Evolutionary conservation across 1,140 invertebrate species (phyloP).

Genomic region (Pentalonia nigronervosa): DNA sequence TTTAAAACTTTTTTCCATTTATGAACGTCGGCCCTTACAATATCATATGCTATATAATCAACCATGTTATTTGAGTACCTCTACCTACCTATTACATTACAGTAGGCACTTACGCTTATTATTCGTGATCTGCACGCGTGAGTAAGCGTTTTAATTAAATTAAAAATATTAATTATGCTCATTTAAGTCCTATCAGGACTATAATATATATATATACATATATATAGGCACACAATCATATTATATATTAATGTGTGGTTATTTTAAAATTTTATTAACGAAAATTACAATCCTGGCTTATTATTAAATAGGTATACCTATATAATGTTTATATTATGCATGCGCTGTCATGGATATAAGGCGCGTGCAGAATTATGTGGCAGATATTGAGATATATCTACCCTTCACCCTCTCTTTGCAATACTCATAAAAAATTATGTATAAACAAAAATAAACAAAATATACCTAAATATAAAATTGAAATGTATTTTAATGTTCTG

Average conservation of each 20-base stretch:
- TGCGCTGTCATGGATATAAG: too few relatives aligned
- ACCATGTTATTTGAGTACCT: neutral
- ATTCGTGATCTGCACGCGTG: neutral
- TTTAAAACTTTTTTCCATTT: neutral
- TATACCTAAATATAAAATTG: too few relatives aligned
- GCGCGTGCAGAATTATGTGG: too few relatives aligned
- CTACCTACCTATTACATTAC: neutral
- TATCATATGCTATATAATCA: neutral
- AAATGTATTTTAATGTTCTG: too few relatives aligned
- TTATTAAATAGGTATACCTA: too few relatives aligned
- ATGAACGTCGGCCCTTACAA: neutral
- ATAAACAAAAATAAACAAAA: too few relatives aligned
- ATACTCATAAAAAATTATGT: too few relatives aligned
- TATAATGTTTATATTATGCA: too few relatives aligned
- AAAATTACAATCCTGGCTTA: too few relatives aligned
- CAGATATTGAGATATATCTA: too few relatives aligned
- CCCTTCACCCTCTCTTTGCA: too few relatives aligned
- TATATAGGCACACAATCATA: neutral
- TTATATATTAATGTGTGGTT: neutral
- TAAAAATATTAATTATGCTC: neutral
- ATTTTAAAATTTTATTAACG: neutral
- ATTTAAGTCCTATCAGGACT: neutral
- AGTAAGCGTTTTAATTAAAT: neutral
- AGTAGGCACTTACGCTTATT: neutral
- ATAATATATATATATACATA: neutral